Evolutionary conservation across 2,888 invertebrate species (phyloP).

Genomic region (Desoria tigrina): DNA sequence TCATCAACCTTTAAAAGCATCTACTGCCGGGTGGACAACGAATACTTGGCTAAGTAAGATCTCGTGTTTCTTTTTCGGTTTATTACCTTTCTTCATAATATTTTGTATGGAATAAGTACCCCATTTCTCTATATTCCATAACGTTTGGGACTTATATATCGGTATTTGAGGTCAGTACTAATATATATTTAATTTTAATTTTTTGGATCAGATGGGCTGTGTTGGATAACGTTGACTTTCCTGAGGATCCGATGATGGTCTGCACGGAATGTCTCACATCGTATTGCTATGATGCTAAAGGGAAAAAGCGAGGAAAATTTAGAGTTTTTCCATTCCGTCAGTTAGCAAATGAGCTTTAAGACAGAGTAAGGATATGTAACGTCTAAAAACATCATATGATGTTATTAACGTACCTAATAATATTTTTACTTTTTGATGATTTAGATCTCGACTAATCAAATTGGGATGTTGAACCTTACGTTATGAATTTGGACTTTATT

Average conservation of each 20-base stretch:
- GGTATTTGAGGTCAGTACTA: neutral
- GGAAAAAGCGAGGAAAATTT: constrained; percentile 32
- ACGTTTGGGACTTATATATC: too few species aligned
- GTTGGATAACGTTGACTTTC: constrained; percentile 35
- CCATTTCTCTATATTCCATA: too few species aligned
- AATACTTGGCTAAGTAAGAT: constrained; percentile 39
- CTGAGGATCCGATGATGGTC: constrained; percentile 46
- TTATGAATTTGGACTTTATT: too few species aligned
- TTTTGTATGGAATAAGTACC: too few species aligned
- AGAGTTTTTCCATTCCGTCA: constrained; percentile 55
- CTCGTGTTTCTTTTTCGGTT: neutral
- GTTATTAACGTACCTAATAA: too few species aligned
- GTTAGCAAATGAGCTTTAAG: constrained; percentile 29
- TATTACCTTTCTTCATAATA: too few species aligned
- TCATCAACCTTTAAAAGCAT: constrained; percentile 35
- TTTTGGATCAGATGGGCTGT: constrained; percentile 44
- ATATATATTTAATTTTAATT: neutral
- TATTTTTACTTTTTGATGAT: too few species aligned
- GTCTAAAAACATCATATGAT: too few species aligned
- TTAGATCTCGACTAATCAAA: too few species aligned
- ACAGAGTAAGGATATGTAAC: too few species aligned
- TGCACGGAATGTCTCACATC: constrained; percentile 44
- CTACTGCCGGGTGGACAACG: constrained; percentile 46
- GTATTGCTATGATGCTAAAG: constrained; percentile 41
- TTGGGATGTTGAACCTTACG: too few species aligned